phyloP scores from a whole-genome alignment of 92 coral and sea anemone species.

The Paragorgia papillata region DNA sequence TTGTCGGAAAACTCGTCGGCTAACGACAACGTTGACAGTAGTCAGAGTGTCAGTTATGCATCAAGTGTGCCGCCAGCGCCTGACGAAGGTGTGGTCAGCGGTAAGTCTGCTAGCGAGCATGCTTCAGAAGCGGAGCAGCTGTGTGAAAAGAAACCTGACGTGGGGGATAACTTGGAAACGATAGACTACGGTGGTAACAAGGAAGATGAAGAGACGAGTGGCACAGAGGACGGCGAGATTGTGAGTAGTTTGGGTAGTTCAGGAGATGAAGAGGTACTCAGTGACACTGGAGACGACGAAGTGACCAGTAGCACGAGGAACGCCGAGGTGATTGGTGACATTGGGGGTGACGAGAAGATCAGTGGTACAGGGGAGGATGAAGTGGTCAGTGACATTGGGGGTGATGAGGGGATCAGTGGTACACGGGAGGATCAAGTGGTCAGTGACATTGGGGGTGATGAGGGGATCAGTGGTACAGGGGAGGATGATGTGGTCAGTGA shows the following conservation, averaged over 20 bases:
- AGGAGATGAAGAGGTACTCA: background rate
- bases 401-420: background rate
- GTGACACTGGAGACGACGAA: background rate
- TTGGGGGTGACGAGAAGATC: background rate
- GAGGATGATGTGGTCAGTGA: background rate
- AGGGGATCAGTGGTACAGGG: background rate
- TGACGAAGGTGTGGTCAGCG: background rate
- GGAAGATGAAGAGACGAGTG: constrained; percentile 12
- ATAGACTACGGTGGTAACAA: background rate
- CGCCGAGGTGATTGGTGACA: background rate
- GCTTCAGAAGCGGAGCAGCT: constrained; percentile 12
- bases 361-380: constrained; percentile 8
- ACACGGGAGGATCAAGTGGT: background rate
- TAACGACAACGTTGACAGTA: background rate
- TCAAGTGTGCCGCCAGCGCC: constrained; percentile 24
- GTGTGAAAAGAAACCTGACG: constrained; percentile 14
- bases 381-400: background rate
- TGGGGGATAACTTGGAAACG: constrained; percentile 1
- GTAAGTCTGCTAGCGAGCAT: background rate
- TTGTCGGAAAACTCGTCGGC: background rate
- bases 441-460: background rate
- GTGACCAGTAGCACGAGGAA: background rate
- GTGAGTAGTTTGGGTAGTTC: background rate
- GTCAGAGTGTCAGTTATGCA: background rate
- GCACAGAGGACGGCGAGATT: background rate